These are phyloP conservation scores for Neodiprion lecontei DNA, from an alignment of 1,140 invertebrate species.

Conservation along the genomic window DNA sequence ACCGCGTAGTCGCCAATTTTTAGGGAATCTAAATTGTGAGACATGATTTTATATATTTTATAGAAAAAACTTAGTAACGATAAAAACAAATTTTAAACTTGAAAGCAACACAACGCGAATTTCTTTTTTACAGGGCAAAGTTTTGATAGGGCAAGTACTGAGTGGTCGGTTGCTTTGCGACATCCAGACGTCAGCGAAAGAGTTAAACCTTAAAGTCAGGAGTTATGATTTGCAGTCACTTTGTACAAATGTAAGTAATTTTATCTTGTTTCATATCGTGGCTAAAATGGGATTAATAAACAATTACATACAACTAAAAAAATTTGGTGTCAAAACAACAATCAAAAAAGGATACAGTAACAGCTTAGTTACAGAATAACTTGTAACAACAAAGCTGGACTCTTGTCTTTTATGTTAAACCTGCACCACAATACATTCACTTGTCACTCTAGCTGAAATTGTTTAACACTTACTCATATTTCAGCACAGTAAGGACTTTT, in stretches of 20 bases:
- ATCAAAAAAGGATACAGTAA: no score
- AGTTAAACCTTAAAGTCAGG: conserved; percentile 84
- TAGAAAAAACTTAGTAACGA: no score
- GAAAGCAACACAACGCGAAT: neutral
- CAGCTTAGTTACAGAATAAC: no score
- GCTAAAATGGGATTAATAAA: neutral
- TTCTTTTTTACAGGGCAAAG: conserved; percentile 48
- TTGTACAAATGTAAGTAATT: conserved; percentile 66
- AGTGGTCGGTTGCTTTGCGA: conserved; percentile 92
- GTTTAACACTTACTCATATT: no score
- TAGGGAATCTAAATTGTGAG: no score
- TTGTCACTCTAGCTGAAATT: no score
- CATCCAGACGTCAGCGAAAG: conserved; percentile 91
- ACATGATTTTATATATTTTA: no score
- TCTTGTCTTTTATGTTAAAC: conserved; percentile 15
- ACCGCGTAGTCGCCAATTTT: no score
- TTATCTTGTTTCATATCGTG: conserved; percentile 30
- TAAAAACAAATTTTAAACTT: no score
- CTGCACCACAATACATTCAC: no score
- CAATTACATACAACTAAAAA: neutral
- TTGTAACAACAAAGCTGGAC: neutral
- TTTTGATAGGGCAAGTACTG: conserved; percentile 62
- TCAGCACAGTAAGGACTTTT: no score
- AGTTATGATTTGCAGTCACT: conserved; percentile 92
- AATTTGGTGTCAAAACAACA: no score